Base-by-base conservation (phyloP, 1,140 invertebrate species). In the Propsilocerus akamusi region DNA sequence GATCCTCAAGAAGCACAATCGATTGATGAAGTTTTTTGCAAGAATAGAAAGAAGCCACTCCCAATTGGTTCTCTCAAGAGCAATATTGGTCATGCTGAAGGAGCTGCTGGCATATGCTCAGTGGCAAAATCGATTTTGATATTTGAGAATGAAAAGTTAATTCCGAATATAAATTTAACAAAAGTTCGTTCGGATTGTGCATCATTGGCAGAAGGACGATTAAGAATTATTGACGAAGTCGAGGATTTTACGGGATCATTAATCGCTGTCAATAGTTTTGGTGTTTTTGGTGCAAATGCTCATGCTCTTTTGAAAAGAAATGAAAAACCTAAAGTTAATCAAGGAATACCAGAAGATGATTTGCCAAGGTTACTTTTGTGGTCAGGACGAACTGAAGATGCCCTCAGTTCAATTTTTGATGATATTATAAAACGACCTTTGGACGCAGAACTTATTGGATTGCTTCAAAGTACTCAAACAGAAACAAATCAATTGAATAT, bases 241-340 rank as follows among this genome's bases (percentile, higher is more conserved):
- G 77, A 67, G 0, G 66, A 68, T 0, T 78, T 77, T 71, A 61
- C 70, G 46, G 70, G 73, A 25, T 74, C 66, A 11, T 60, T 69
- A 58, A 56, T 77, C 64, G 68, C 65, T 12, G 63, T 86, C 24
- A 86, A 83, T 67, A 83, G 77, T 49, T 86, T 86, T 65, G 83
- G 83, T 2, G 85, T 86, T 61, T 82, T 83, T 51, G 83, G 82
- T 22, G 77, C 81, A 28, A 86, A 86, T 63, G 81, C 79, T 17
- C 82, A 86, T 62, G 68, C 76, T 2, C 58, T 86, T 4, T 56
- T 86, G 1, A 72, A 74, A 57, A 71, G 65, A 4, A 63, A 73
- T 57, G 4, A 58, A 0, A 77, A 75, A 52, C 56, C 62, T 17
- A 78, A 77, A 57, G 54, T 78, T 10, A 65, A n/a, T n/a, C 64